Base-by-base conservation (phyloP, 1,140 invertebrate species). In the Drosophila funebris region DNA sequence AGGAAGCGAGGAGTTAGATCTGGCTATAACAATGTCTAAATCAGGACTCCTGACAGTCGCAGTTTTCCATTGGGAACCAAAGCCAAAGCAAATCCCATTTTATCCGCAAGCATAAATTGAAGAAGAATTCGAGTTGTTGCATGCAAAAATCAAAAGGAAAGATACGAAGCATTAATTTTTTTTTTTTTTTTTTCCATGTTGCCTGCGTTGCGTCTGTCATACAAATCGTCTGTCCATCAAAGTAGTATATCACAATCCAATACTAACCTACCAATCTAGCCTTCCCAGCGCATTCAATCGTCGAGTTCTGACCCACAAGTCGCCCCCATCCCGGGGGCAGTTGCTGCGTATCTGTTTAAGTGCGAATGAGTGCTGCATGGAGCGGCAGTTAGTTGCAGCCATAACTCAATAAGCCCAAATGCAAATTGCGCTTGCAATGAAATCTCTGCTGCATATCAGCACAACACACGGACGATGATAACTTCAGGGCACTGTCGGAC, bases 101-200 rank as follows among this genome's bases (percentile, higher is more conserved):
- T 83, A 88, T 88, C 84, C 83, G 83, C 83, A 88, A 88, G 87
- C 83, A 88, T 88, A 88, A 88, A 88, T 88, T 88, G 83, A 88
- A 85, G 82, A 63, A 78, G 74, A 71, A 85, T 87, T 81, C 64
- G 44, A 87, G 80, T 72, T 81, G 81, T 83, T 87, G 74, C 81
- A 80, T 78, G 72, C 80, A 74, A 81, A 73, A 76, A 6, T 37
- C 33, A 54, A 37, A 48, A 33, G 37, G 14, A 66, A 58, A 71
- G 29, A 24, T 37, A 24, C 8, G 20, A 18, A 11, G 31, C n/a
- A 9, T 46, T 27, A 6, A 2, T 48, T 0, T 4, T n/a, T n/a
- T n/a, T 29, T 48, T 7, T 29, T 24, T 14, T 7, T 48, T n/a
- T 7, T 24, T 5, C 20, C 24, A 11, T 22, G 16, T 46, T 60